These are phyloP conservation scores for Psittacula derbiana DNA, from an alignment of 2,797 vertebrate genomes.

Conservation along the genomic window DNA sequence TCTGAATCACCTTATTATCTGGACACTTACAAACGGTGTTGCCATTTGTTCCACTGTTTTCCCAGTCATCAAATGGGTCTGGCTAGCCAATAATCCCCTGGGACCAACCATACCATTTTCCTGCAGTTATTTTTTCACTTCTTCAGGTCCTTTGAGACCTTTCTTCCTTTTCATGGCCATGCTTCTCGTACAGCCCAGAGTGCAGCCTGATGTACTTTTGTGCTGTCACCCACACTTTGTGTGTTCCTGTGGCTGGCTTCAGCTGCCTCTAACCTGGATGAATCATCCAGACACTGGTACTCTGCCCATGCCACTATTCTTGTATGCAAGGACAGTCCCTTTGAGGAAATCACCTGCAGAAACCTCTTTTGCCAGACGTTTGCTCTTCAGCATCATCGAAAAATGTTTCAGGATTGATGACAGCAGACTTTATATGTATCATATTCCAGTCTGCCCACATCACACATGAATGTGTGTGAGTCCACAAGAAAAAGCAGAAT, in stretches of 20 bases:
- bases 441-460: background rate
- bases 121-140: background rate
- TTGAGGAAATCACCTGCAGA: background rate
- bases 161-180: background rate
- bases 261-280: background rate
- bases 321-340: background rate
- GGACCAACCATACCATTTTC: background rate
- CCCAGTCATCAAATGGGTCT: background rate
- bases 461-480: background rate
- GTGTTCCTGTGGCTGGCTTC: background rate
- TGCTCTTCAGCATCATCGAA: background rate
- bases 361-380: background rate
- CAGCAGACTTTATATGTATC: background rate
- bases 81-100: background rate
- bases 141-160: background rate
- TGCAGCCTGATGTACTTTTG: background rate
- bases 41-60: background rate
- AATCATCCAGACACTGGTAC: background rate
- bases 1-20: slow-evolving; percentile 13
- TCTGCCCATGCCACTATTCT: too few species aligned
- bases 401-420: background rate
- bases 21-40: background rate
- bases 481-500: background rate
- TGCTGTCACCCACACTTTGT: background rate
- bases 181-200: background rate